Evolutionary conservation across 1,140 invertebrate species (phyloP), one percentile per base, ranked within the genome.

Genomic region (Andrena cerasifolii): DNA sequence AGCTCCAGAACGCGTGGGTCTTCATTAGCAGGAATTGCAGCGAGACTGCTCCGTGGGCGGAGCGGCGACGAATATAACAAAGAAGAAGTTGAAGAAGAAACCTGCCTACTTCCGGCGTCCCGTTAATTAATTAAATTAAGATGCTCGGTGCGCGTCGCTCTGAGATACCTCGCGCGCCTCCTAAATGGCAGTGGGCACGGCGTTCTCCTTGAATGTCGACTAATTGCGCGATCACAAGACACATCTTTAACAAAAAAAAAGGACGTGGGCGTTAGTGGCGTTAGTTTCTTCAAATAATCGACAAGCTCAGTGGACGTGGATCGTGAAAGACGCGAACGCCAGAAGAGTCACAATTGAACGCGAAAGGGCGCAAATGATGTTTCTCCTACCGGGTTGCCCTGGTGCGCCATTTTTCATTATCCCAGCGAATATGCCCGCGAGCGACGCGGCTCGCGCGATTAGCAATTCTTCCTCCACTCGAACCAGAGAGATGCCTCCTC

Each of bases 101-200:
- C 78, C 51, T 40, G 53, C 45, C 81, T 70, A 79, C 66, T 83
- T 76, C 62, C 76, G 65, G 51, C 54, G 54, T 86, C 68, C 67
- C 74, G 54, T 80, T 88, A 89, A 89, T 89, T 87, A 88, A 84
- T 88, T 78, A 84, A 83, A 87, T 84, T 79, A 83, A 81, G 73
- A 71, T 61, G 65, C 54, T 53, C n/a, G n/a, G 26, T 24, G 33
- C 8, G 21, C 26, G n/a, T 21, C 24, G 18, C 18, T 28, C 12
- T 18, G 36, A 3, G n/a, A 51, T 56, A n/a, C 16, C 21, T 12
- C 2, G 0, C 45, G 31, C 31, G 31, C 36, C 49, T 53, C 6
- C 47, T 43, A 76, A 54, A 65, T 43, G 59, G 24, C 31, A 4
- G 8, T 2, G 14, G 40, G n/a, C 0, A 6, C n/a, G 6, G 8